A percentile compares a stretch with the other conserved stretches of the same genome.
These are phyloP conservation scores for Agrenia bidenticulata DNA, from an alignment of 2,888 invertebrate species.

Conservation along the genomic window DNA sequence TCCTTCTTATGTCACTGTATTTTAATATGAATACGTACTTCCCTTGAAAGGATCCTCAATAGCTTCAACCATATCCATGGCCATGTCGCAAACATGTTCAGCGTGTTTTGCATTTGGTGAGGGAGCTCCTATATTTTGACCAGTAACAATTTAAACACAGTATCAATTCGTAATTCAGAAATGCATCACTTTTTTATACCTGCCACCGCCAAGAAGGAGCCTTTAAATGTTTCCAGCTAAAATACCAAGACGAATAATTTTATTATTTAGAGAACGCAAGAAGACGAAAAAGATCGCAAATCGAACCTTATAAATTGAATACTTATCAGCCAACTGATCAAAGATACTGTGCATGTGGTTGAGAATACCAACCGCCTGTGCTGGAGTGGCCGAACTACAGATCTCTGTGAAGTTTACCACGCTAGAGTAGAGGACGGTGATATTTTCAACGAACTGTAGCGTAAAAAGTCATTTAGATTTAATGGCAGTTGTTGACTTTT, in stretches of 20 bases:
- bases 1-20: background rate
- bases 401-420: constrained; percentile 97
- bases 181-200: constrained; percentile 55
- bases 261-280: too few species aligned
- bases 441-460: constrained; percentile 88
- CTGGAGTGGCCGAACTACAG: constrained; percentile 90
- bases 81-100: constrained; percentile 91
- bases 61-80: constrained; percentile 71
- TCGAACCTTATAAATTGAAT: constrained; percentile 88
- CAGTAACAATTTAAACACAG: background rate
- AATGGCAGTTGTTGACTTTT: too few species aligned
- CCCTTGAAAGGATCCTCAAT: constrained; percentile 39
- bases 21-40: too few species aligned
- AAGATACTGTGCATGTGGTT: constrained; percentile 94
- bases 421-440: constrained; percentile 94
- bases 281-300: too few species aligned
- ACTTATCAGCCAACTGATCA: constrained; percentile 87
- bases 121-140: constrained; percentile 67
- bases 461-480: constrained; percentile 11
- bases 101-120: constrained; percentile 87
- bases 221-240: constrained; percentile 95
- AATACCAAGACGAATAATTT: background rate
- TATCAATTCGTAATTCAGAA: background rate
- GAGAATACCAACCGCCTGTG: constrained; percentile 97
- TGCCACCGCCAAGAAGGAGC: constrained; percentile 97